Base-by-base conservation (phyloP, 2,113 vertebrate genomes). In the Isichthys henryi region DNA sequence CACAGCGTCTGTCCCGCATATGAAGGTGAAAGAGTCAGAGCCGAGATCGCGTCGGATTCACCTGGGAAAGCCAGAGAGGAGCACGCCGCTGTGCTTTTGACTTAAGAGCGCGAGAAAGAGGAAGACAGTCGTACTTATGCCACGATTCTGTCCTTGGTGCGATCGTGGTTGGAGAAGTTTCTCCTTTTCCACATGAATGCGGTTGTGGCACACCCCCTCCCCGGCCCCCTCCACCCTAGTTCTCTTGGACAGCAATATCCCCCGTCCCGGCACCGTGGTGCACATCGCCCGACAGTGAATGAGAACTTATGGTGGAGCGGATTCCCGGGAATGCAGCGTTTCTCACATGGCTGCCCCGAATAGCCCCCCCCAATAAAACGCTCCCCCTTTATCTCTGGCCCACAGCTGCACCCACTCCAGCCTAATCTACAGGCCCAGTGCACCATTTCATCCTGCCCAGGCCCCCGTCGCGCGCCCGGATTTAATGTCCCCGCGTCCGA, bases 321-420 rank as follows among this genome's bases (percentile, higher is more conserved):
- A 66, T 52, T 90, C 46, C 23, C 13, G 27, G 50, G 82, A 66
- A 62, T 27, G 35, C 39, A 15, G 56, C 23, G 19, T 53, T 43
- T 86, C 53, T 66, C 88, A 89, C 77, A 84, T 85, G 52, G 23
- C 80, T 43, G 13, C 21, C 19, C 88, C 31, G 48, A 56, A 27
- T 35, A 50, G 2, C 58, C 56, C 88, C 56, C 88, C 35, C 52
- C 9, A 70, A 49, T 86, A 66, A 86, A 86, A 89, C 2, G 48
- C 83, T 49, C 52, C 45, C 56, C 45, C 43, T 89, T 66, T 86
- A 84, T 89, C 53, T 84, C 45, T 17, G 39, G 23, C 45, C 53
- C n/a, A 13, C 89, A 89, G 83, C 52, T 89, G 82, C 56, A 84
- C 53, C 45, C 86, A 70, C 58, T 84, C 56, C 83, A 31, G 80